Base-by-base conservation (phyloP, 2,888 invertebrate species). In the Cyclophora punctaria region DNA sequence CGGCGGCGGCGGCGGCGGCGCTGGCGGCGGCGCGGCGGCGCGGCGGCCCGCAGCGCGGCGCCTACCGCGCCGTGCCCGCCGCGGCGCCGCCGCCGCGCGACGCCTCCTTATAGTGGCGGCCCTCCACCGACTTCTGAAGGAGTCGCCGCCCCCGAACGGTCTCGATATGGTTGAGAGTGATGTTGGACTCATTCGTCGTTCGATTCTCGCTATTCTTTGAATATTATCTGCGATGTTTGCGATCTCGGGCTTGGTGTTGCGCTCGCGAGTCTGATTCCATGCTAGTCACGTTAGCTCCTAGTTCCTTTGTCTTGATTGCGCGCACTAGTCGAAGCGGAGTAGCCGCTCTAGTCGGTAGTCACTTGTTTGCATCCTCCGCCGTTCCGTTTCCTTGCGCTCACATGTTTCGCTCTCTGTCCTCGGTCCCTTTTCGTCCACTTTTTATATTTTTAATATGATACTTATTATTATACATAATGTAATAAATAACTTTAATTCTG, bases 41-140 rank as follows among this genome's bases (percentile, higher is more conserved):
- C 50, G 42, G 57, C 48, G 50, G 49, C 48, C 35, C 40, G 53
- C 53, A 49, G 41, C 48, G 62, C 51, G 61, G 64, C 48, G 67
- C 67, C 47, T 71, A 71, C 71, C 66, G 70, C 68, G 70, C 73
- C 55, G 73, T 69, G 67, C 73, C 71, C 45, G 43, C 59, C 46
- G 63, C 64, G 50, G 7, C 54, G 34, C 53, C 62, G 60, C 57
- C 75, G 48, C 61, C 69, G 51, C 73, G 67, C 56, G 76, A 74
- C 69, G 64, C 67, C 62, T 73, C 76, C 59, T 85, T 84, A 85
- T 85, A 85, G 85, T 82, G 82, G 72, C 71, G 62, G 69, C 66
- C 66, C 50, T 37, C 66, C 66, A 67, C 72, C 59, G 70, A 73
- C 67, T 71, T 67, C 64, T 65, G 65, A 49, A 20, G 20, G 57